These are phyloP conservation scores for Lasioglossum morio DNA, from an alignment of 2,888 invertebrate species.

Conservation along the genomic window DNA sequence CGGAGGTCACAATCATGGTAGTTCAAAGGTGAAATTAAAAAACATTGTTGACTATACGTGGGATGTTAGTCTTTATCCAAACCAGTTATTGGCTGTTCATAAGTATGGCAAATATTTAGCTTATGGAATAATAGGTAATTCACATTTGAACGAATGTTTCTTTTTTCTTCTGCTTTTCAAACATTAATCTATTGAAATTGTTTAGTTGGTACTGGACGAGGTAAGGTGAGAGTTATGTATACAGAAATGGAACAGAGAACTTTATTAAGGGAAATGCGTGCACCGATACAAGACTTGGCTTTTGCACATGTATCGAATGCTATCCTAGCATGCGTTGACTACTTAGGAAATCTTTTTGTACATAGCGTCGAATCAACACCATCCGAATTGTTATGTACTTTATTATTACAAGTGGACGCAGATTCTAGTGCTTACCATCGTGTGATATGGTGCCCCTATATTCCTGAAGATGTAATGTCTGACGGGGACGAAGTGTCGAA, in stretches of 20 bases:
- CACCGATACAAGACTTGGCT: constrained; percentile 95
- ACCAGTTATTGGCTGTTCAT: constrained; percentile 95
- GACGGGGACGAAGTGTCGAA: constrained; percentile 89
- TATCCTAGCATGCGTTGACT: constrained; percentile 95
- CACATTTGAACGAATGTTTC: neutral
- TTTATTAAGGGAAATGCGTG: constrained; percentile 94
- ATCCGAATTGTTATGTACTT: constrained; percentile 85
- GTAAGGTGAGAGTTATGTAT: constrained; percentile 94
- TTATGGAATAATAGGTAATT: constrained; percentile 94
- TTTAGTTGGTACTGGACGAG: constrained; percentile 84
- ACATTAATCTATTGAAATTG: constrained; percentile 22
- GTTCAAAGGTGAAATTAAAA: constrained; percentile 95
- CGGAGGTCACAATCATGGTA: constrained; percentile 91
- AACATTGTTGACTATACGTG: constrained; percentile 97
- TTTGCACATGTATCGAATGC: constrained; percentile 94
- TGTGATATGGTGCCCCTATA: constrained; percentile 97
- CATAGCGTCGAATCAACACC: constrained; percentile 89
- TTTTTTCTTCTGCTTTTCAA: neutral
- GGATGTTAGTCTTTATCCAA: constrained; percentile 95
- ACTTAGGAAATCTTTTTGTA: constrained; percentile 93
- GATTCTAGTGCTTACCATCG: constrained; percentile 87
- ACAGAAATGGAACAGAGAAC: constrained; percentile 90
- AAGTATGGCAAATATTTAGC: constrained; percentile 94
- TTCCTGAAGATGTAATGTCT: constrained; percentile 88
- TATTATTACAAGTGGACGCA: constrained; percentile 87